Evolutionary conservation across 2,888 invertebrate species (phyloP).

Genomic region (Caenorhabditis wallacei): DNA sequence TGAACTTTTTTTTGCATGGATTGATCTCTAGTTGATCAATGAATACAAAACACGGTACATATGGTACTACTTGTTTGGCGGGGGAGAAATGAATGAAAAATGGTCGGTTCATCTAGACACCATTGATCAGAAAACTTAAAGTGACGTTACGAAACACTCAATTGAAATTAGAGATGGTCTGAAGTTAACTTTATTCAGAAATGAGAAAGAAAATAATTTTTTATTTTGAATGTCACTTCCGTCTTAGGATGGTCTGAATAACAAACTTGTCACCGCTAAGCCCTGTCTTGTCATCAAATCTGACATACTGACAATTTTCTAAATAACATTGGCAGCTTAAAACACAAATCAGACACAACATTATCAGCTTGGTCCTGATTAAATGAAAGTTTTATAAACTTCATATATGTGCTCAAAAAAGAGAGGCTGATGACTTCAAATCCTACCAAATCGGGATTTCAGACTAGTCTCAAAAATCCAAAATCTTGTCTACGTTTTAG

Average conservation of each 20-base stretch:
- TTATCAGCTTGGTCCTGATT: not conserved
- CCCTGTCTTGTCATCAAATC: not conserved
- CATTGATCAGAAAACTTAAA: conserved; percentile 31
- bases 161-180: not conserved
- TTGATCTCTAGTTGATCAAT: conserved; percentile 44
- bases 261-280: not conserved
- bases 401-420: not conserved
- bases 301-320: too few relatives aligned
- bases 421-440: not conserved
- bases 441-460: not conserved
- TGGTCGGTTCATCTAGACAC: conserved; percentile 33
- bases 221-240: too few relatives aligned
- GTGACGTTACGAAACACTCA: conserved; percentile 10
- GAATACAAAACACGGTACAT: conserved; percentile 49
- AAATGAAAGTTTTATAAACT: not conserved
- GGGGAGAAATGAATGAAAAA: conserved; percentile 21
- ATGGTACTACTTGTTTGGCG: conserved; percentile 25
- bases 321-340: not conserved
- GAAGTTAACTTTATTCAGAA: too few relatives aligned
- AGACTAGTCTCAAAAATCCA: not conserved
- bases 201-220: too few relatives aligned
- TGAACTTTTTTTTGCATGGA: conserved; percentile 34
- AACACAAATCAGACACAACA: conserved; percentile 1
- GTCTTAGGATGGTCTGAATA: not conserved
- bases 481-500: not conserved